Conservation (phyloP, 2,113 vertebrate genomes). For the Trichomycterus rosablanca region DNA sequence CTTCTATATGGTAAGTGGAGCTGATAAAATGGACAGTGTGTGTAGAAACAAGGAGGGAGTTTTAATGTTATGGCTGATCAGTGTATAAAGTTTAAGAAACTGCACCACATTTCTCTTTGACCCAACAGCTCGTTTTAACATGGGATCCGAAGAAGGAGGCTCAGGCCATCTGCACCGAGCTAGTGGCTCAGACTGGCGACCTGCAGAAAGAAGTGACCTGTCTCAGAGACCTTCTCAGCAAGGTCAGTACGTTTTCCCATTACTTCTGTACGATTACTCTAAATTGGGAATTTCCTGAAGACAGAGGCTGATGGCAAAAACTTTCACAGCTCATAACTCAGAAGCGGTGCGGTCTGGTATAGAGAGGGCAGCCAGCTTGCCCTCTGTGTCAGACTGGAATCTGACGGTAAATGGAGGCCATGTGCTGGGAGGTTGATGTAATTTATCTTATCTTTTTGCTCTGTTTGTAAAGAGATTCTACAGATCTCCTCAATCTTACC, state of each 20-base stretch:
- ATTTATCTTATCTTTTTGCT: slow-evolving; percentile 25
- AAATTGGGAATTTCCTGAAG: slow-evolving; percentile 19
- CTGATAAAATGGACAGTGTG: too few relatives aligned
- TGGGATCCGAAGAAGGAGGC: slow-evolving; percentile 72
- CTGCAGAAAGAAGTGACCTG: slow-evolving; percentile 77
- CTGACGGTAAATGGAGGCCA: slow-evolving; percentile 76
- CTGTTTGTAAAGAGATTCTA: slow-evolving; percentile 15
- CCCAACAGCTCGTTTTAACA: slow-evolving; percentile 74
- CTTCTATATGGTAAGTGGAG: too few relatives aligned
- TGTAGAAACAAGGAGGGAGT: too few relatives aligned
- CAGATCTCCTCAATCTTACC: slow-evolving; percentile 6
- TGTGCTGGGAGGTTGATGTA: slow-evolving; percentile 51
- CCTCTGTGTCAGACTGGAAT: slow-evolving; percentile 82
- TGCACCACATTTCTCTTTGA: too few relatives aligned
- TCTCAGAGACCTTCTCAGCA: slow-evolving; percentile 72
- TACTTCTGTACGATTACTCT: slow-evolving; percentile 33
- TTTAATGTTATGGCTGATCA: too few relatives aligned
- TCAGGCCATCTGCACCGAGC: slow-evolving; percentile 69
- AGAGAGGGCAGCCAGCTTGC: slow-evolving; percentile 66
- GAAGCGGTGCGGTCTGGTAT: slow-evolving; percentile 63
- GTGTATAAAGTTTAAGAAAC: too few relatives aligned
- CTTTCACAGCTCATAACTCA: slow-evolving; percentile 90
- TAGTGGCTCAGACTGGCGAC: slow-evolving; percentile 68
- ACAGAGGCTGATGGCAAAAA: slow-evolving; percentile 50
- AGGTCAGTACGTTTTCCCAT: slow-evolving; percentile 64